Base-by-base conservation (phyloP, 2,888 invertebrate species). In the Ypsolopha scabrella region DNA sequence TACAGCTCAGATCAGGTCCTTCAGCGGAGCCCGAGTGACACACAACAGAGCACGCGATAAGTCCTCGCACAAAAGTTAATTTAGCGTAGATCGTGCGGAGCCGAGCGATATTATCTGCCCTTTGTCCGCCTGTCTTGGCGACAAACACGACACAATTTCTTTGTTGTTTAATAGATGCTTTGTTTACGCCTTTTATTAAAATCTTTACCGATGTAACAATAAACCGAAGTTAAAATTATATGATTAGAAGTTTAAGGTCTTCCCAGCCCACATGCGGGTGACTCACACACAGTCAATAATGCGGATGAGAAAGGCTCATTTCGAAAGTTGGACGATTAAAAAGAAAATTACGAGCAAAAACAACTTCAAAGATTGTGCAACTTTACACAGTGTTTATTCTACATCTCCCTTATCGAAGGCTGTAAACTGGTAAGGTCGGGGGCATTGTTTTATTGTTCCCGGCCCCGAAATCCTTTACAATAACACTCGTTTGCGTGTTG, bases 371-470 rank as follows among this genome's bases (percentile, higher is more conserved):
- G 10, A 39, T 9, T n/a, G 41, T 51, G 69, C 66, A 64, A 68
- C 60, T 75, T 75, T 68, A 75, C 65, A 67, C 68, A 64, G 67
- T 75, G 71, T 77, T 78, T 75, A 77, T 74, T 72, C 66, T 61
- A 48, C 48, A 39, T 49, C 39, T 41, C 41, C 47, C 47, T 48
- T 48, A 48, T 48, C 49, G 41, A 36, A 41, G 11, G 11, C 41
- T 11, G 35, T 49, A 78, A 75, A 67, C 65, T 61, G 65, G 65
- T 65, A 66, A 69, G 64, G 63, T 63, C 60, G 61, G 39, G 48
- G 65, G 67, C 68, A 75, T 75, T 76, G 70, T 78, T 77, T 75
- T 72, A 77, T 63, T 68, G 65, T 67, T 68, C 67, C 64, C 60
- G 61, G 56, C 62, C 68, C 61, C 63, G 67, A 66, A 70, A 70